Base-by-base conservation (phyloP, 2,113 vertebrate genomes). In the Corapipo altera region DNA sequence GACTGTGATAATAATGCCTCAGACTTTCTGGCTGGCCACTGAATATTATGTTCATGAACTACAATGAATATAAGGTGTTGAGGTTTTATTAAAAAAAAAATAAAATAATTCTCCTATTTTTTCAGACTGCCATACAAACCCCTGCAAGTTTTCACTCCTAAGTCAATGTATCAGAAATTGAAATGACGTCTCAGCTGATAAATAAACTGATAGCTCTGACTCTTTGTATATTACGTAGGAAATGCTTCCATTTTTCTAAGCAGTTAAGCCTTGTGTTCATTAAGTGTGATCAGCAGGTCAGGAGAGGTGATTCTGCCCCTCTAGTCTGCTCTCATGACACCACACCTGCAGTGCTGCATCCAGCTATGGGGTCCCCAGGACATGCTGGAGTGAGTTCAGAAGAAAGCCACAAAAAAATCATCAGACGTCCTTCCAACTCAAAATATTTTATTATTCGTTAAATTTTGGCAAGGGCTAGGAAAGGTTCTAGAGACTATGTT, bases 51-150 rank as follows among this genome's bases (percentile, higher is more conserved):
- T 49, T 26, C 28, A 5, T 16, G 19, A 69, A 48, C 33, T 59
- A 23, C 13, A 69, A 4, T 59, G 22, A 66, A 32, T 21, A 10
- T 70, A 19, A 80, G 19, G 8, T 62, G 73, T 64, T 30, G 17
- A 1, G 1, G 1, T 1, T 67, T 57, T 41, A 23, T 43, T 37
- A 1, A 9, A 13, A 59, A 33, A 49, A 61, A 46, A 44, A n/a
- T 14, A 27, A 58, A 21, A 30, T 30, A 54, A 23, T 41, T 20
- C 9, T 69, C 7, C 26, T 3, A 20, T 71, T 85, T 73, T 81
- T 58, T 20, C 3, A 26, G 22, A 22, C 64, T 86, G 71, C n/a
- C 18, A 14, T 46, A 74, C 6, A 71, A 84, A 92, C 64, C 8
- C 19, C 59, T 52, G 55, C 20, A 65, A 59, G 8, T 59, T 89